Base-by-base conservation (phyloP, 2,888 invertebrate species). In the Phorcus lineatus region DNA sequence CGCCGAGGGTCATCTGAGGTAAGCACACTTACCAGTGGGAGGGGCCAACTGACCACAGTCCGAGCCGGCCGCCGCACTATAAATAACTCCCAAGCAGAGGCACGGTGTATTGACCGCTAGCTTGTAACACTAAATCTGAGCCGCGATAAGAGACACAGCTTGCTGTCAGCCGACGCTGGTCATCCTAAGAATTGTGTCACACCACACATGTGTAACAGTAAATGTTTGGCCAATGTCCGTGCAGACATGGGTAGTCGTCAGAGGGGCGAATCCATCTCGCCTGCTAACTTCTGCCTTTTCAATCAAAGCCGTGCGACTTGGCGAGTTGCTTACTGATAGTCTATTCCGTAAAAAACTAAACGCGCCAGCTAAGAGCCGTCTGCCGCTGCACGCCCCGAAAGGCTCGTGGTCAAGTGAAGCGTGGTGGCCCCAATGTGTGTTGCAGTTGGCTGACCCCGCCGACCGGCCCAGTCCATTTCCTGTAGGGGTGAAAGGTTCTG, bases 371-470 rank as follows among this genome's bases (percentile, higher is more conserved):
- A 76, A 76, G 31, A 55, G 24, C 76, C 53, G 76, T 76, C 53
- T 76, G 76, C 76, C 28, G 54, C 70, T 62, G 62, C 24, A 70
- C 70, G 70, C 84, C 84, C 82, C 82, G 79, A 83, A 83, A 77
- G 80, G 82, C 82, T 82, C 84, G 86, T 87, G 88, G 88, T 88
- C 88, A 88, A 87, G 84, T 85, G 86, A 87, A 84, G 86, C 85
- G 85, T 86, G 86, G 84, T 85, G 86, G 86, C 85, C 86, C 85
- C 86, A 86, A 85, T 87, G 85, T 83, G 86, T 82, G 85, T 85
- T 86, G 86, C 85, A 88, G 83, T 84, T 83, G 85, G 87, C 82
- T 88, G 88, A 88, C 88, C 88, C 86, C 86, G 84, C 81, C 85
- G 86, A 83, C 86, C 84, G 87, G 86, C 84, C 83, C 82, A 86